Base-by-base conservation (phyloP, 2,888 invertebrate species). In the Meteorus cinctellus region DNA sequence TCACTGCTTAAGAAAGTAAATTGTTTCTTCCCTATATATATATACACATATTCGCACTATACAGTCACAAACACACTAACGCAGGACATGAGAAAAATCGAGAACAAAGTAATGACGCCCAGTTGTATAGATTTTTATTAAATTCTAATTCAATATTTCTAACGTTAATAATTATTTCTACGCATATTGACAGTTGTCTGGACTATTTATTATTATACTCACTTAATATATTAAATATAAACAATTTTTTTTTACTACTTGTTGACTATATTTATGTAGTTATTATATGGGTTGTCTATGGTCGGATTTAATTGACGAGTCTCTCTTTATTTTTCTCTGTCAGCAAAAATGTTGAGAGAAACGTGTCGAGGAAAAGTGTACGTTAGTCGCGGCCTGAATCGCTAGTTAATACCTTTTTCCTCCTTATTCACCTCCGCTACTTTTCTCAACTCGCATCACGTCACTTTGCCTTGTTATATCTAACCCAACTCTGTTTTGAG, bases 321-420 rank as follows among this genome's bases (percentile, higher is more conserved):
- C 51, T 71, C 29, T 67, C 51, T 77, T 70, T 77, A 63, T 78
- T 78, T 79, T 76, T 78, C 79, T 74, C 72, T 76, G 31, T 70
- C 51, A 34, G 69, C 77, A 78, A 78, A 81, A 77, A 79, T 78
- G 80, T 78, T 80, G 76, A 78, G 85, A 84, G 85, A 89, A 89
- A 89, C 86, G 87, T 83, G 84, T 82, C 82, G 84, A 84, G 88
- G 88, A 89, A 89, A 89, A 89, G 89, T 89, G 86, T 85, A 83
- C 87, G 86, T 89, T 89, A 88, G 89, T 89, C 89, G 86, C 89
- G 89, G 88, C 89, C 89, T 89, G 88, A 89, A 89, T 89, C 89
- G 84, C 82, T 84, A 79, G 81, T 82, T 89, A 89, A 89, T 89
- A 82, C 82, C 85, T 83, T 60, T 72, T 63, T 51, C 68, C 62